Percentiles rank a stretch among this genome's conserved stretches.
Conservation (phyloP, 1,140 invertebrate species). For the Chrysopa pallens region DNA sequence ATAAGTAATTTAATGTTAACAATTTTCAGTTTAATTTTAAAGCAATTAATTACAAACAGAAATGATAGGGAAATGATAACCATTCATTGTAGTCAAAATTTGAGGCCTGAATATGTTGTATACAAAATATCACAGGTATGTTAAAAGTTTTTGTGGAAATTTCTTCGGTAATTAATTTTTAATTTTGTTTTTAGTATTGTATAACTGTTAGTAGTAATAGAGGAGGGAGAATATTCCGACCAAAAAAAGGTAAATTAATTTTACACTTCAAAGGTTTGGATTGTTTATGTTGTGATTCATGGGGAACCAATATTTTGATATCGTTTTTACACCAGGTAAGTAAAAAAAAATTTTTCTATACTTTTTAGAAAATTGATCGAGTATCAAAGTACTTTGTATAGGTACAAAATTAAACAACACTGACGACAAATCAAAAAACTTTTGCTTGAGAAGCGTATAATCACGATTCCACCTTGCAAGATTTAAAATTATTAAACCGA, state of each 20-base stretch:
- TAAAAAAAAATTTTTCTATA: too few relatives aligned
- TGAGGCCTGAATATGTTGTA: slow-evolving; percentile 49
- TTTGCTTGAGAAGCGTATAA: too few relatives aligned
- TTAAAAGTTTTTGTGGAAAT: slow-evolving; percentile 8
- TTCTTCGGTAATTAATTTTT: background rate
- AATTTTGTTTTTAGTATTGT: slow-evolving; percentile 40
- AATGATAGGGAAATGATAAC: slow-evolving; percentile 41
- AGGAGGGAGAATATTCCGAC: slow-evolving; percentile 50
- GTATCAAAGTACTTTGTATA: too few relatives aligned
- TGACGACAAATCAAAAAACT: too few relatives aligned
- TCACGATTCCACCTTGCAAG: too few relatives aligned
- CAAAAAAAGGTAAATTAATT: slow-evolving; percentile 56
- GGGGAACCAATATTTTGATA: slow-evolving; percentile 66
- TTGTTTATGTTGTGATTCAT: slow-evolving; percentile 59
- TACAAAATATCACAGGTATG: slow-evolving; percentile 46
- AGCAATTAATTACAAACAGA: slow-evolving; percentile 38
- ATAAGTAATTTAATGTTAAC: too few relatives aligned
- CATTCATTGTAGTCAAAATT: slow-evolving; percentile 64
- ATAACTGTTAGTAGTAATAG: slow-evolving; percentile 46
- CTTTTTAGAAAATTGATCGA: too few relatives aligned
- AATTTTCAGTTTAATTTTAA: slow-evolving; percentile 33
- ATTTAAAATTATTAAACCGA: too few relatives aligned
- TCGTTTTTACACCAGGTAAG: slow-evolving; percentile 30
- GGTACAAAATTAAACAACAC: too few relatives aligned
- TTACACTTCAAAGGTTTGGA: slow-evolving; percentile 69